Conservation (phyloP, 37 sponge, comb jelly and placozoan species). For the Mnemiopsis leidyi region DNA sequence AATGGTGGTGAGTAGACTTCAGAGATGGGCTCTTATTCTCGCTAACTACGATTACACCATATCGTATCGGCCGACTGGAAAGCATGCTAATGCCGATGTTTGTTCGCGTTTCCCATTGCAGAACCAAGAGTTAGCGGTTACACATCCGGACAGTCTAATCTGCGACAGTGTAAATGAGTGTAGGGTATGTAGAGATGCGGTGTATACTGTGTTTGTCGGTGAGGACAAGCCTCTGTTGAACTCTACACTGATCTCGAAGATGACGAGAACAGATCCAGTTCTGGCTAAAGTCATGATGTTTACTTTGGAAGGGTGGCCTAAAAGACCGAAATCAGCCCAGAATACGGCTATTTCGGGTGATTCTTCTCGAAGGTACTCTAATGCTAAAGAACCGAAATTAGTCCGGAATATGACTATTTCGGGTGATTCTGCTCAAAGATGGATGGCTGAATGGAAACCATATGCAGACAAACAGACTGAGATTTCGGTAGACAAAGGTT, state of each 20-base stretch:
- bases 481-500: constrained; percentile 30
- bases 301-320: constrained; percentile 66
- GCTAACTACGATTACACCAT: constrained; percentile 66
- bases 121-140: neutral
- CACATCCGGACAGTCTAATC: too few relatives aligned
- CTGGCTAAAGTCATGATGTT: constrained; percentile 48
- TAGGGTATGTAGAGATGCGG: too few relatives aligned
- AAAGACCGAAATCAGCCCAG: neutral
- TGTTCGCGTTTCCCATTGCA: constrained; percentile 67
- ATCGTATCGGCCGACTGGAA: constrained; percentile 23
- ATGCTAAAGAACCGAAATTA: too few relatives aligned
- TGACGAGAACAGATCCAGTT: constrained; percentile 66
- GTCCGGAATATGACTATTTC: neutral
- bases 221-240: neutral
- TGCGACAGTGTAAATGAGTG: too few relatives aligned
- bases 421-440: neutral
- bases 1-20: constrained; percentile 66
- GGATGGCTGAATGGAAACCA: neutral
- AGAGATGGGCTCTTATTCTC: constrained; percentile 70
- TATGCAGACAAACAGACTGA: neutral
- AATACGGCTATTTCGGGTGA: too few relatives aligned
- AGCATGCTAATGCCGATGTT: constrained; percentile 65
- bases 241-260: neutral
- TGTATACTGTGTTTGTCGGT: too few relatives aligned
- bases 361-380: too few relatives aligned